Percentiles rank a stretch among this genome's conserved stretches.
phyloP scores from a whole-genome alignment of 2,113 vertebrate species.

The Sterrhoptilus dennistouni region DNA sequence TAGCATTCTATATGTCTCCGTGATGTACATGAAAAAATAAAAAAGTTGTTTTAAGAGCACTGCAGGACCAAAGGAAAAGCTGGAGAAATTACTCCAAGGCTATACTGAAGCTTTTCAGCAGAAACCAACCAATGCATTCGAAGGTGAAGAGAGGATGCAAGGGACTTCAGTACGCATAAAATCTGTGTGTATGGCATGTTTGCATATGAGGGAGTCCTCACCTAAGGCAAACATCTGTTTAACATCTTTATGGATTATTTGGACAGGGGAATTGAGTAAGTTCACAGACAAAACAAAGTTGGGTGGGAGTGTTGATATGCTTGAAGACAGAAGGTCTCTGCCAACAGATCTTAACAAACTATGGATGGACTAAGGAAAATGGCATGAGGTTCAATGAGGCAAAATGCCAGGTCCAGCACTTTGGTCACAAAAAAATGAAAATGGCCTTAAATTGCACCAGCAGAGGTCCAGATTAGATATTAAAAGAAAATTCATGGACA shows the following conservation, averaged over 20 bases:
- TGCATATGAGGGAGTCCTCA: background rate
- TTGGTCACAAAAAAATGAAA: background rate
- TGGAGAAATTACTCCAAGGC: background rate
- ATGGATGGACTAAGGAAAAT: background rate
- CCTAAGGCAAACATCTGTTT: background rate
- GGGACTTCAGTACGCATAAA: background rate
- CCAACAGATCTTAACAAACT: background rate
- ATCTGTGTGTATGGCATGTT: background rate
- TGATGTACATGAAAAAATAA: background rate
- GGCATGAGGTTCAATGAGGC: background rate
- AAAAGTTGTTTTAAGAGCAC: background rate
- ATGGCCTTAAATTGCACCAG: background rate
- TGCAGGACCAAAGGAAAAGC: background rate
- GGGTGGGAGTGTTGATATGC: background rate
- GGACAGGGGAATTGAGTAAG: background rate
- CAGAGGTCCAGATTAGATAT: background rate
- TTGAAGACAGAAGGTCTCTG: background rate
- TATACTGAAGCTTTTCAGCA: background rate
- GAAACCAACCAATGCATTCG: background rate
- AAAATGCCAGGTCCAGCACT: background rate
- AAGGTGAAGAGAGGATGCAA: background rate
- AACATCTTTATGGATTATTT: background rate
- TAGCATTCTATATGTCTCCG: background rate
- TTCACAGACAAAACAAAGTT: background rate
- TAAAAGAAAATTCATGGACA: accelerated